phyloP scores from a whole-genome alignment of 2,113 vertebrate genomes.

The Sorex araneus region DNA sequence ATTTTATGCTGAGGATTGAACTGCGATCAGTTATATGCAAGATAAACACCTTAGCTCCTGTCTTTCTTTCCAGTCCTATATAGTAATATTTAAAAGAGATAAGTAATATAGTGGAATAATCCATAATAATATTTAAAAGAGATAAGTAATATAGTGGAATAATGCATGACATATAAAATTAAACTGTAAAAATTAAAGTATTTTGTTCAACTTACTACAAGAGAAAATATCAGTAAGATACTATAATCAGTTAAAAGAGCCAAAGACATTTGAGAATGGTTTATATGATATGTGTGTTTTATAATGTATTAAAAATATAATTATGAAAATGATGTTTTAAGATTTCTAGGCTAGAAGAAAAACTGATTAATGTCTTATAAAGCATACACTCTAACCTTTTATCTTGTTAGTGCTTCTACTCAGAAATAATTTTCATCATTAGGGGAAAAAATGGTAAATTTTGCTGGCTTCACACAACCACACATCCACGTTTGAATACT shows the following conservation, averaged over 20 bases:
- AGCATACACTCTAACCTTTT: neutral
- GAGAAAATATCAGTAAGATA: neutral
- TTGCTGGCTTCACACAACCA: too few relatives aligned
- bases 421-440: too few relatives aligned
- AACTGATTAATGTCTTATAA: neutral
- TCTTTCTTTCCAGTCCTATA: neutral
- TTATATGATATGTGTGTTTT: neutral
- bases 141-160: neutral
- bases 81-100: neutral
- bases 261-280: neutral
- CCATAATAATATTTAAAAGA: neutral
- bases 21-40: too few relatives aligned
- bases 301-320: neutral
- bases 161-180: conserved; percentile 23
- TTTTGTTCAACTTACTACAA: neutral
- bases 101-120: neutral
- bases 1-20: too few relatives aligned
- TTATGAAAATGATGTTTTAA: neutral
- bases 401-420: neutral
- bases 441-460: too few relatives aligned
- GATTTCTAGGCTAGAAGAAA: neutral
- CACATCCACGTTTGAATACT: too few relatives aligned
- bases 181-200: neutral
- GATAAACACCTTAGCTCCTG: too few relatives aligned
- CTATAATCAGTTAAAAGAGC: neutral